Evolutionary conservation across 2,113 vertebrate genomes (phyloP), one percentile per base, ranked within the genome.

Genomic region (Motacilla alba): DNA sequence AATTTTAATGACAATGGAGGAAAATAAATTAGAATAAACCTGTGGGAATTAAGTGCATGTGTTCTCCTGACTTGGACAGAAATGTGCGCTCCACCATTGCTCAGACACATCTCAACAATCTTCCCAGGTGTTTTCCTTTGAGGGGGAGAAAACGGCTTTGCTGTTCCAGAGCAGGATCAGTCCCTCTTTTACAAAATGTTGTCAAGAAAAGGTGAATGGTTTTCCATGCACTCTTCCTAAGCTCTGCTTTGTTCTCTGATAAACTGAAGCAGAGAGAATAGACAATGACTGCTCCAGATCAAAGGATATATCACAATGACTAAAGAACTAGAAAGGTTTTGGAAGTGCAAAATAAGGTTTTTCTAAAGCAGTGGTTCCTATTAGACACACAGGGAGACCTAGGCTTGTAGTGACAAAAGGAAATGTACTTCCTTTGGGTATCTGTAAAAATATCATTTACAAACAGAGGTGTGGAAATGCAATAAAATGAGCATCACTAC

Each of bases 31-130:
- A 1, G 0, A 46, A 72, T 30, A 15, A 74, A 33, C 10, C 9
- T 7, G 5, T 7, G 14, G 41, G 35, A 84, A 44, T 66, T 47
- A 69, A 85, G 24, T 23, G 10, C 37, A 39, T 2, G 0, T 2
- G 0, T 69, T 46, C 50, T 66, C 46, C 47, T 46, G 20, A 47
- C 55, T 72, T 89, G 33, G 28, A 63, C 56, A 18, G 23, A 80
- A 90, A 58, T 1, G 1, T 28, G 19, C 1, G 0, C 22, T 67
- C 63, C 19, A 33, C 33, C 0, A 0, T 23, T 15, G 4, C 35
- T 39, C 5, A 2, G 39, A 35, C 13, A 46, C 47, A 62, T 63
- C 58, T 89, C 70, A 85, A 14, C 24, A 83, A 9, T 5, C 3
- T 62, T 46, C n/a, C 11, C 43, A 41, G 55, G 27, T 74, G 22